Base-by-base conservation (phyloP, 2,888 invertebrate species). In the Tetheella fluctuosa region DNA sequence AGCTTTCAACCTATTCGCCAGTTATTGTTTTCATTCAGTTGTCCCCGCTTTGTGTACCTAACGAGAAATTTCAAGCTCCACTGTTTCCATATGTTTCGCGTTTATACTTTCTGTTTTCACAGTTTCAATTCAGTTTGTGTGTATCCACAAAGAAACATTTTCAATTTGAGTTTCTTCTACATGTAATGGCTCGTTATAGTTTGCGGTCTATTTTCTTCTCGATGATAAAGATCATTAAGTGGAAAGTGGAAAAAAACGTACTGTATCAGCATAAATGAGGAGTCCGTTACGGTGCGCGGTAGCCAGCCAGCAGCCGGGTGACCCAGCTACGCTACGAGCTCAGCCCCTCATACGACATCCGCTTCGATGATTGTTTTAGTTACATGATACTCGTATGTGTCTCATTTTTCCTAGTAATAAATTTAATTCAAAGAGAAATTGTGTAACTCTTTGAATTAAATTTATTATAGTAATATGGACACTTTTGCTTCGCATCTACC, bases 61-160 rank as follows among this genome's bases (percentile, higher is more conserved):
- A 79, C 76, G 74, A 79, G 79, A 76, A 78, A 79, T 81, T 79
- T 73, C 67, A 75, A 74, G 72, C 72, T 71, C 68, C 67, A 52
- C 68, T 65, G 73, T 74, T 73, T 72, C 68, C 69, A 72, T 76
- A 73, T 67, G 65, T 59, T 60, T 59, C 59, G 62, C 59, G 52
- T 55, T 54, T 64, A 59, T 66, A 73, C 77, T 79, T 79, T 83
- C 79, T 76, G 71, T 77, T 82, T 77, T 74, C 76, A 70, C 75
- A 76, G 69, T 72, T 75, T 69, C 63, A 65, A 65, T 70, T 61
- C 63, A 60, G 64, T 59, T 65, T 67, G 67, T 65, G 65, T 65
- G 65, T 62, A 65, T 67, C 52, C 57, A 39, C 42, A 59, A 65
- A 67, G 23, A 55, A 25, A 23, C 20, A 48, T 48, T 48, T 48